These are phyloP conservation scores for Sinella curviseta DNA, from an alignment of 1,140 invertebrate genomes.

Conservation along the genomic window DNA sequence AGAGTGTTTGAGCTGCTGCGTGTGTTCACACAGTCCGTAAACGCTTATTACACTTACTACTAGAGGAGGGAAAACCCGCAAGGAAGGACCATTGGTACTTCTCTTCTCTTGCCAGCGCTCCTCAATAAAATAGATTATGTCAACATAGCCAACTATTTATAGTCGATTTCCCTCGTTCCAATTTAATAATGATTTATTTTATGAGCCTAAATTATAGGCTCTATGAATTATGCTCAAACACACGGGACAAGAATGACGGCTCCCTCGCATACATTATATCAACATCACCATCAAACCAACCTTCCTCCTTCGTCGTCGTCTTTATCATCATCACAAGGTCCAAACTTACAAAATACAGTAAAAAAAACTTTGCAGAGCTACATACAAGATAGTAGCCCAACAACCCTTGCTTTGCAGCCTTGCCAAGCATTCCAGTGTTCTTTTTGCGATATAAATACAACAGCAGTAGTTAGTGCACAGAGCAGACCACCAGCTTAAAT, in stretches of 20 bases:
- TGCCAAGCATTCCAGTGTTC: too few relatives aligned
- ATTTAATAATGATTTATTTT: conserved; percentile 52
- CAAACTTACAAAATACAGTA: too few relatives aligned
- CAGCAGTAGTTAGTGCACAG: too few relatives aligned
- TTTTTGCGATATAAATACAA: too few relatives aligned
- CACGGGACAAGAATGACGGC: conserved; percentile 38
- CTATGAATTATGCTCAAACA: conserved; percentile 47
- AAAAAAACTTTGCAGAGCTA: too few relatives aligned
- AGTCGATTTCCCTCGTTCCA: conserved; percentile 49
- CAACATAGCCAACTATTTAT: conserved; percentile 50
- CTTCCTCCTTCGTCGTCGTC: neutral
- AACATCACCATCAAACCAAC: neutral
- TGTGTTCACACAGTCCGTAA: too few relatives aligned
- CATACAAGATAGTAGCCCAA: too few relatives aligned
- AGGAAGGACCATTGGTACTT: conserved; percentile 9
- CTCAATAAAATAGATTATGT: conserved; percentile 50
- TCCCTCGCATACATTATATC: neutral
- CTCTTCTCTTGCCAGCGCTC: neutral
- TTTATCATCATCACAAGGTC: too few relatives aligned
- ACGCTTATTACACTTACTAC: neutral
- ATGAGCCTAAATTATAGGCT: conserved; percentile 50
- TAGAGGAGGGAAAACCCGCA: neutral
- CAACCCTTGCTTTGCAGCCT: too few relatives aligned
- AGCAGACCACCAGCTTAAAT: too few relatives aligned
- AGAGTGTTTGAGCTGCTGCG: too few relatives aligned